A percentile compares a stretch with the other conserved stretches of the same genome.
These are phyloP conservation scores for Itoplectis maculator DNA, from an alignment of 2,888 invertebrate genomes.

Conservation along the genomic window DNA sequence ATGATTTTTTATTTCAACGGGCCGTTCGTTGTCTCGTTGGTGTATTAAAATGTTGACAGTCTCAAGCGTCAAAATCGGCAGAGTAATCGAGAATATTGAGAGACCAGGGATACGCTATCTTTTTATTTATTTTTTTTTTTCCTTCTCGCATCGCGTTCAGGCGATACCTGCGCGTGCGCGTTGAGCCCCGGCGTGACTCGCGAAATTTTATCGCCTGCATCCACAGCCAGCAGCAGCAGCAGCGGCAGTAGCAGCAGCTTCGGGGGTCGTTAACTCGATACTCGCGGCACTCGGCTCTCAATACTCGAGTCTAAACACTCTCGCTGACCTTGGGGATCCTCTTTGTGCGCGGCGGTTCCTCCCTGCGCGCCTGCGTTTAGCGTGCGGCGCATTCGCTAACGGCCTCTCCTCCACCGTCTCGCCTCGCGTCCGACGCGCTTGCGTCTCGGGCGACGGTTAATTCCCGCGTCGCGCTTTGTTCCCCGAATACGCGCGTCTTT, in stretches of 20 bases:
- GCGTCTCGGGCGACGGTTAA: not conserved
- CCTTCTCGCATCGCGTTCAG: conserved; percentile 44
- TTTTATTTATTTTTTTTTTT: not conserved
- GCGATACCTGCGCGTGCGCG: conserved; percentile 62
- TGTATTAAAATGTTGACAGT: no score
- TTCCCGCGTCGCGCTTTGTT: conserved; percentile 1
- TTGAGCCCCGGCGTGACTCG: conserved; percentile 69
- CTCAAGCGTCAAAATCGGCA: not conserved
- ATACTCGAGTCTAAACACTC: conserved; percentile 29
- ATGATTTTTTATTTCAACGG: no score
- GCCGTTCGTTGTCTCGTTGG: no score
- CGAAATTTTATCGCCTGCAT: conserved; percentile 62
- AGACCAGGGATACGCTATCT: not conserved
- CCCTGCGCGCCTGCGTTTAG: conserved; percentile 2
- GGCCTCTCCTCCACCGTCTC: no score
- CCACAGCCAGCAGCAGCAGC: conserved; percentile 32
- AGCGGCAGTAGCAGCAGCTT: not conserved
- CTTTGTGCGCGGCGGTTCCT: conserved; percentile 51
- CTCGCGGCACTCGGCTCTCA: conserved; percentile 17
- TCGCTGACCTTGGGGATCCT: conserved; percentile 54
- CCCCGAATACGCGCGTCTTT: conserved; percentile 7
- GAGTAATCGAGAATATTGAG: not conserved
- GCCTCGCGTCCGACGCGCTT: not conserved
- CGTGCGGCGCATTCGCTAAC: conserved; percentile 6
- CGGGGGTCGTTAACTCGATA: conserved; percentile 66